These are phyloP conservation scores for Gambelia wislizenii DNA, from an alignment of 2,797 vertebrate genomes.

Conservation along the genomic window DNA sequence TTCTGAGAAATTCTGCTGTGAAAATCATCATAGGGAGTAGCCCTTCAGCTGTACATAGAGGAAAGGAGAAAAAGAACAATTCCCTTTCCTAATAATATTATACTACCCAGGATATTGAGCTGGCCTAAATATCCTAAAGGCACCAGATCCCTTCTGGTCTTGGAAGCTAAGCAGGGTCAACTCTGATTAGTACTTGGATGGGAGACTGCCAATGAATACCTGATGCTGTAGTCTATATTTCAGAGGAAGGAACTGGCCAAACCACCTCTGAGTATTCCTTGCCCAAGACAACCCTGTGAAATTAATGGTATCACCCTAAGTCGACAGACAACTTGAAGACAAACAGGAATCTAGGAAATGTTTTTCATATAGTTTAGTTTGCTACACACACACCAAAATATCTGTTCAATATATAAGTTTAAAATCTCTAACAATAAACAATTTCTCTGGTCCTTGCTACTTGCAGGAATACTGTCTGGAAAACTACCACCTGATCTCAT, in stretches of 20 bases:
- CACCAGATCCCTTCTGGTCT: not conserved
- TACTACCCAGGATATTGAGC: too few species aligned
- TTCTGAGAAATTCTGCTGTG: not conserved
- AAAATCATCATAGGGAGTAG: not conserved
- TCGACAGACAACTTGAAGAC: too few species aligned
- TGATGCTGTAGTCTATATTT: too few species aligned
- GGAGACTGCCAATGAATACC: too few species aligned
- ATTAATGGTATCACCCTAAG: too few species aligned
- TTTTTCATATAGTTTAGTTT: slow-evolving; percentile 5
- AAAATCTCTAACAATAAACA: not conserved
- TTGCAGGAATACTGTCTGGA: not conserved
- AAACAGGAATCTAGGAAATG: not conserved
- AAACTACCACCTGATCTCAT: not conserved
- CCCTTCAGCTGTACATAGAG: not conserved
- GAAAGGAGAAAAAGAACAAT: not conserved
- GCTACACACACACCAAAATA: too few species aligned
- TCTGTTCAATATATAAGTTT: not conserved
- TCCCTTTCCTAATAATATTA: not conserved
- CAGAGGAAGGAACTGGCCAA: too few species aligned
- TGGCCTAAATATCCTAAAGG: not conserved
- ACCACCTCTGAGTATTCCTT: too few species aligned
- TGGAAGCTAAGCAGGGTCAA: too few species aligned
- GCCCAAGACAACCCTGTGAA: too few species aligned
- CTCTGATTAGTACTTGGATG: too few species aligned
- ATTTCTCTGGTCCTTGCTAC: too few species aligned